Percentiles rank a stretch among this genome's conserved stretches.
Evolutionary conservation across 2,113 vertebrate species (phyloP).

Genomic region (Tenebrosternarchus preto): DNA sequence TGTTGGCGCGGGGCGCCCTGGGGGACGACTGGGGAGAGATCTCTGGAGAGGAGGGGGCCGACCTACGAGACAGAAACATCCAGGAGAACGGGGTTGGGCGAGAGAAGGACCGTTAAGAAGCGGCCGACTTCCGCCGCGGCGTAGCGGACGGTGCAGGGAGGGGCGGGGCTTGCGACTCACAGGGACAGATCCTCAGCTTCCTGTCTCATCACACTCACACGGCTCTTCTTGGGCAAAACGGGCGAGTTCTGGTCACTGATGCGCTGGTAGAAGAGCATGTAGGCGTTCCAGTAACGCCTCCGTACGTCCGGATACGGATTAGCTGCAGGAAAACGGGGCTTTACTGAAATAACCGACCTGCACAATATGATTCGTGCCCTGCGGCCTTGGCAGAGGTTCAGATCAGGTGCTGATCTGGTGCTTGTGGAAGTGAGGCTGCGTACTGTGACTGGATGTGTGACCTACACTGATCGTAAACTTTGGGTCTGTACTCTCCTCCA

Average conservation of each 20-base stretch:
- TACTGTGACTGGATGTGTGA: background rate
- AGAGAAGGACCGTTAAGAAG: background rate
- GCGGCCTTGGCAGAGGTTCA: background rate
- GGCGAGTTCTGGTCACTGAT: slow-evolving; percentile 96
- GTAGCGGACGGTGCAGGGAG: too few relatives aligned
- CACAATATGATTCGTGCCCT: too few relatives aligned
- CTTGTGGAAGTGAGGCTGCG: background rate
- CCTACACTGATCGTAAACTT: slow-evolving; percentile 98
- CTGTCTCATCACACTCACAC: slow-evolving; percentile 95
- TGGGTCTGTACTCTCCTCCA: slow-evolving; percentile 95
- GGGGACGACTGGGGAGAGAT: slow-evolving; percentile 97
- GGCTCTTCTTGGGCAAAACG: slow-evolving; percentile 93
- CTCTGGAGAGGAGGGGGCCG: slow-evolving; percentile 96
- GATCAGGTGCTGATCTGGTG: background rate
- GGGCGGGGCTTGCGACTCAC: slow-evolving; percentile 73
- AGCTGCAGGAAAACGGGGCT: slow-evolving; percentile 70
- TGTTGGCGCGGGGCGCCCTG: slow-evolving; percentile 91
- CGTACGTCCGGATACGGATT: slow-evolving; percentile 96
- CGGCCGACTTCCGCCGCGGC: too few relatives aligned
- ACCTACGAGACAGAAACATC: slow-evolving; percentile 69
- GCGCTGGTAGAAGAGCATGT: slow-evolving; percentile 98
- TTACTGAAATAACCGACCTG: background rate
- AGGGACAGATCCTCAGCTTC: slow-evolving; percentile 94
- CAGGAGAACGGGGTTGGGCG: slow-evolving; percentile 50
- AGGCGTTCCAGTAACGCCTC: slow-evolving; percentile 97